These are phyloP conservation scores for Parazoanthus darwini DNA, from an alignment of 92 coral and sea anemone genomes.

Conservation along the genomic window DNA sequence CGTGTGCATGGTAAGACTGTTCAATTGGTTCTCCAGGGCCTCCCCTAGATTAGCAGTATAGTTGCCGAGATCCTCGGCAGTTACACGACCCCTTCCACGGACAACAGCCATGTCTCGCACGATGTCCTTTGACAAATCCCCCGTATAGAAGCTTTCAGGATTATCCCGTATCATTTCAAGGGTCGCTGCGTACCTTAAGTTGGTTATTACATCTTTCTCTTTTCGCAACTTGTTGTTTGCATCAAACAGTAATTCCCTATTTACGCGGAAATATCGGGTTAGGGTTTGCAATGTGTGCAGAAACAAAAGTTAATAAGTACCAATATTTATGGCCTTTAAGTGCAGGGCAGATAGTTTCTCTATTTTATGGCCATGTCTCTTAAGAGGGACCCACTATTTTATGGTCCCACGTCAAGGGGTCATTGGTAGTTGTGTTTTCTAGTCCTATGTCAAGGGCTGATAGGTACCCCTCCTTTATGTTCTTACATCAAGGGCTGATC, in stretches of 20 bases:
- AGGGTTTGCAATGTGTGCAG: not conserved
- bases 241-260: slow-evolving; percentile 67
- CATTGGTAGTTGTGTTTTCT: no score
- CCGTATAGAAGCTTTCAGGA: slow-evolving; percentile 78
- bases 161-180: slow-evolving; percentile 63
- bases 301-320: no score
- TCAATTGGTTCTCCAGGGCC: slow-evolving; percentile 45
- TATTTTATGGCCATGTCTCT: no score
- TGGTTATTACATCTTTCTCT: slow-evolving; percentile 58
- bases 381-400: no score
- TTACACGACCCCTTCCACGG: slow-evolving; percentile 38
- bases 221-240: slow-evolving; percentile 45
- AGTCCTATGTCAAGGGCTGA: no score
- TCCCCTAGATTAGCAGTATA: slow-evolving; percentile 45
- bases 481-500: no score
- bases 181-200: slow-evolving; percentile 69
- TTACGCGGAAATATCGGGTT: not conserved
- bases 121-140: slow-evolving; percentile 64
- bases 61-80: slow-evolving; percentile 59
- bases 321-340: no score
- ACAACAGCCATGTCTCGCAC: slow-evolving; percentile 55
- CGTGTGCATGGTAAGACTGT: slow-evolving; percentile 62
- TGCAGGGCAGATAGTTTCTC: no score
- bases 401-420: no score
- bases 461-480: no score